Evolutionary conservation across 2,888 invertebrate species (phyloP).

Genomic region (Calliscelio sp.): DNA sequence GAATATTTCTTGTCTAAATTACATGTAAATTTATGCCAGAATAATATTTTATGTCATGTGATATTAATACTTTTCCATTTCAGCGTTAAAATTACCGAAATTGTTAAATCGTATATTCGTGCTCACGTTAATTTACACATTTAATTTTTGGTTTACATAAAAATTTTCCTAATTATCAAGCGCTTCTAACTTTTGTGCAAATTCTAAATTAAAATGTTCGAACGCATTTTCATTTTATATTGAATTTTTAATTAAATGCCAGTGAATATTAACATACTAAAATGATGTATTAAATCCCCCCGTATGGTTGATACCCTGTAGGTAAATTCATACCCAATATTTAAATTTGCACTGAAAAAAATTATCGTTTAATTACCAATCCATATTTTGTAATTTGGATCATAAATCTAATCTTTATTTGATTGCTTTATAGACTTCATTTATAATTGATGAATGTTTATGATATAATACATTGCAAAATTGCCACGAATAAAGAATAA

Average conservation of each 20-base stretch:
- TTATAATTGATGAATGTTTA: no score
- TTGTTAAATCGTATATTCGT: constrained; percentile 57
- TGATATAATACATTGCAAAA: no score
- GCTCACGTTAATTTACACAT: constrained; percentile 50
- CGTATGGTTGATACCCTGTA: no score
- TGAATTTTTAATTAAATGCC: neutral
- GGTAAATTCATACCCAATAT: no score
- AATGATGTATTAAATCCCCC: no score
- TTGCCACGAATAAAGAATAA: no score
- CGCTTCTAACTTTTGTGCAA: neutral
- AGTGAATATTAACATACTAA: no score
- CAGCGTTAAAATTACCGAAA: constrained; percentile 54
- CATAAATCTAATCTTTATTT: no score
- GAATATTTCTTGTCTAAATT: constrained; percentile 71
- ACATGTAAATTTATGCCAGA: constrained; percentile 73
- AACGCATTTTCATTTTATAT: neutral
- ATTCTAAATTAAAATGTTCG: neutral
- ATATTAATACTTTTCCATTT: constrained; percentile 72
- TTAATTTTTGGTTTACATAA: constrained; percentile 42
- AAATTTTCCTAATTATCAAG: constrained; percentile 17
- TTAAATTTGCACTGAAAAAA: no score
- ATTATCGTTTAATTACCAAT: no score
- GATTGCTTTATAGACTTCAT: no score
- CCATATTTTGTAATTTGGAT: no score
- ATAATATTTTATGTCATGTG: constrained; percentile 73